Conservation (phyloP, 2,113 vertebrate species). For the Alethe diademata region DNA sequence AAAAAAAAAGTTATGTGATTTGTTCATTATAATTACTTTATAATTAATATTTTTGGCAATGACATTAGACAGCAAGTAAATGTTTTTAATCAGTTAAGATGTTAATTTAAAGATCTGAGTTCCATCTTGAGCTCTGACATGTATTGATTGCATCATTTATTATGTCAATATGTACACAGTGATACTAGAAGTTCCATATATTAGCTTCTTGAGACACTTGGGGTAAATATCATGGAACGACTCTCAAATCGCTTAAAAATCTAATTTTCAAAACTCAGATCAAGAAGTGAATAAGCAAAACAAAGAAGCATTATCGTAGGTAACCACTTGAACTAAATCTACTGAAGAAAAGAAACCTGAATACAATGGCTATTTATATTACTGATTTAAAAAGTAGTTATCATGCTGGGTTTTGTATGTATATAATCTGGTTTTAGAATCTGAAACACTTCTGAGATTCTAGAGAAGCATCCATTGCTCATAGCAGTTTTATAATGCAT, state of each 20-base stretch:
- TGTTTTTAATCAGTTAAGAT: conserved; percentile 1
- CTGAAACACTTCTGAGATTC: background rate
- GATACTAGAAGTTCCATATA: background rate
- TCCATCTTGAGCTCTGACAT: background rate
- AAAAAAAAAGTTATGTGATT: background rate
- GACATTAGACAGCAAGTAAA: background rate
- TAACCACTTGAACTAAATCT: background rate
- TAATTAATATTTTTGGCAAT: conserved; percentile 23
- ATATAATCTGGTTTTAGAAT: background rate
- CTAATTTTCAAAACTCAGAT: background rate
- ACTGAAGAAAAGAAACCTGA: background rate
- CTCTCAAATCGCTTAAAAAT: background rate
- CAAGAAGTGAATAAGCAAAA: background rate
- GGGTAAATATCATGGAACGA: background rate
- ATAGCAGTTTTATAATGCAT: background rate
- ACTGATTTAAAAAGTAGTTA: background rate
- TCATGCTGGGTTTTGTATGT: background rate
- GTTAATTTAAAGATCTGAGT: background rate
- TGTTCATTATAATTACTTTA: background rate
- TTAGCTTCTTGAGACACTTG: background rate
- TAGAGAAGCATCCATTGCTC: background rate
- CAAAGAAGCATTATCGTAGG: background rate
- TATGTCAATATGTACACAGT: conserved; percentile 16
- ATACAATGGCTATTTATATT: background rate
- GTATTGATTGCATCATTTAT: background rate